A percentile compares a stretch with the other conserved stretches of the same genome.
Evolutionary conservation across 2,888 invertebrate species (phyloP).

Genomic region (Galerucella calmariensis): DNA sequence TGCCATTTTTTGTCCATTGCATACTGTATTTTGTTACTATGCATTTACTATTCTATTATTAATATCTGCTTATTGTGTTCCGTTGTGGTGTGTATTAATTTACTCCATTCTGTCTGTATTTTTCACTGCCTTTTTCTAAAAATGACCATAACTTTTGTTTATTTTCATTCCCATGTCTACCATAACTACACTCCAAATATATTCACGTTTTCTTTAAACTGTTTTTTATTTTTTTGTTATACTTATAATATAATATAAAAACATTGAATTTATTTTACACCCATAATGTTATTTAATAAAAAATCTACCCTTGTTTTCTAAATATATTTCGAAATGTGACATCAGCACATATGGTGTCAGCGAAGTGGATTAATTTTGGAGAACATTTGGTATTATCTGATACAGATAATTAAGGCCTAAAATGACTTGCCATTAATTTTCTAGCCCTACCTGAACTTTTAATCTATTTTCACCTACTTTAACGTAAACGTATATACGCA

Average conservation of each 20-base stretch:
- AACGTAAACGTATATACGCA: conserved; percentile 27
- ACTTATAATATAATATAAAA: background rate
- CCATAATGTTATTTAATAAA: background rate
- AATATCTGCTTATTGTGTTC: too few species aligned
- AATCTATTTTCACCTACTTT: conserved; percentile 48
- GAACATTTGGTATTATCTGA: conserved; percentile 60
- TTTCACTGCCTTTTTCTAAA: too few species aligned
- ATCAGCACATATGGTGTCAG: conserved; percentile 49
- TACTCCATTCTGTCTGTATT: too few species aligned
- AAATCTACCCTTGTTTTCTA: background rate
- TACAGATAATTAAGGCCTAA: conserved; percentile 57
- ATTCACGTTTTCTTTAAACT: too few species aligned
- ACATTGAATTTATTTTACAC: background rate
- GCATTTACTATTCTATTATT: too few species aligned
- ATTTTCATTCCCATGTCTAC: too few species aligned
- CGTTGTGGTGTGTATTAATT: too few species aligned
- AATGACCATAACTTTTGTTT: too few species aligned
- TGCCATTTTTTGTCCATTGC: too few species aligned
- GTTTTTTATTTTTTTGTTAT: too few species aligned
- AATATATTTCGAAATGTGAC: background rate
- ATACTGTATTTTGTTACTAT: too few species aligned
- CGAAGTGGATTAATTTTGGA: conserved; percentile 51
- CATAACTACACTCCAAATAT: too few species aligned
- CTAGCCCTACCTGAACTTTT: conserved; percentile 49
- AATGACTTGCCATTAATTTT: conserved; percentile 57